Conservation (phyloP, 2,888 invertebrate species). For the Uropetala carovei region DNA sequence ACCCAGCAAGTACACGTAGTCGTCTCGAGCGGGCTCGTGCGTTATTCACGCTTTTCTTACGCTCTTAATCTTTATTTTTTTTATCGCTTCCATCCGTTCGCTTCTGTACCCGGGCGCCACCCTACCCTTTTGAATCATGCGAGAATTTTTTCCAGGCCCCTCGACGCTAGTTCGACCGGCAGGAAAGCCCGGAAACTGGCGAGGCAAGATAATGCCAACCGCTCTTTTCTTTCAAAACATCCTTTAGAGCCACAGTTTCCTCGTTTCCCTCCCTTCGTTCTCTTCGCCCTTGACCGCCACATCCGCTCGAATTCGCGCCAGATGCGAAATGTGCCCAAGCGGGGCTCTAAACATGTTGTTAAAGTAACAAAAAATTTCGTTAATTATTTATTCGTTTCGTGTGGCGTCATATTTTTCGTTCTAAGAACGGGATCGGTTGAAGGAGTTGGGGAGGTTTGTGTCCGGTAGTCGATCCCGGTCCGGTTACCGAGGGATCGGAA, state of each 20-base stretch:
- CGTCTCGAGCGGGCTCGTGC: too few species aligned
- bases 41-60: too few species aligned
- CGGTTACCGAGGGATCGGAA: too few species aligned
- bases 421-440: too few species aligned
- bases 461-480: too few species aligned
- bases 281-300: not conserved
- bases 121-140: not conserved
- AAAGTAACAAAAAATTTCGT: too few species aligned
- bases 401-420: too few species aligned
- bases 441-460: too few species aligned
- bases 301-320: not conserved
- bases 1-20: too few species aligned
- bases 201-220: conserved; percentile 31
- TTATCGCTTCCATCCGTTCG: not conserved
- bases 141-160: not conserved
- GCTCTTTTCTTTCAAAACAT: conserved; percentile 52
- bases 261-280: not conserved
- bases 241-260: conserved; percentile 51
- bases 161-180: not conserved
- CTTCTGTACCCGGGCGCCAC: not conserved
- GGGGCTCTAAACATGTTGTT: not conserved
- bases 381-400: too few species aligned
- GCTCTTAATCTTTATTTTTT: not conserved
- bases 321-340: not conserved
- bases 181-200: conserved; percentile 49